Evolutionary conservation across 2,888 invertebrate genomes (phyloP), one percentile per base, ranked within the genome.

Genomic region (Rosalia funebris): DNA sequence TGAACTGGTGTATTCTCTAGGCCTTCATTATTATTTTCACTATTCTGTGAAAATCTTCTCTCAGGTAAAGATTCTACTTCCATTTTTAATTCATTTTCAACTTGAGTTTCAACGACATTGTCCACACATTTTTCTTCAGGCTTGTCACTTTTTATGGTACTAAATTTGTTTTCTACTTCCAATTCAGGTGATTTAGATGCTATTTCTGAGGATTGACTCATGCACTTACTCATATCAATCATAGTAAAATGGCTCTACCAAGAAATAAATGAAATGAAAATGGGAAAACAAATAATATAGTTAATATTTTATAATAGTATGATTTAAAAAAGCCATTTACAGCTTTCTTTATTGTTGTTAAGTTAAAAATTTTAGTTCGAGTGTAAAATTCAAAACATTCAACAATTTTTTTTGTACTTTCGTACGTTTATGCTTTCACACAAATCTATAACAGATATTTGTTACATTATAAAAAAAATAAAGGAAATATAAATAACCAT

Each of bases 201-300:
- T 17, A 58, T 37, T 54, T 57, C 62, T 15, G 63, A 45, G 19
- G 60, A 44, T 60, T 73, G 69, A 54, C 78, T 80, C 79, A 82
- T 81, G 56, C 78, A 78, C 66, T 78, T 78, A 36, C 72, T 78
- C 44, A 82, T 72, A 70, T 82, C 79, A 39, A 82, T 73, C 70
- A 76, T 75, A 15, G 78, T 79, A 60, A 82, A 78, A 65, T 81
- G 79, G 61, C 79, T 80, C 81, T 82, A 57, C 47, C 59, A 66
- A 60, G 60, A 58, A 37, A 52, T 39, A 31, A 52, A 36, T 41
- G 31, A 37, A 7, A 37, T 57, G 42, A 37, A 19, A 1, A 11
- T 48, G n/a, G n/a, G 25, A 1, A 19, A 37, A 60, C 11, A 25
- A 25, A 25, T 25, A 25, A 3, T 25, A 7, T 25, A 25, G n/a